A percentile compares a stretch with the other conserved stretches of the same genome.
Conservation (phyloP, 2,888 invertebrate species). For the Dasysyrphus albostriatus region DNA sequence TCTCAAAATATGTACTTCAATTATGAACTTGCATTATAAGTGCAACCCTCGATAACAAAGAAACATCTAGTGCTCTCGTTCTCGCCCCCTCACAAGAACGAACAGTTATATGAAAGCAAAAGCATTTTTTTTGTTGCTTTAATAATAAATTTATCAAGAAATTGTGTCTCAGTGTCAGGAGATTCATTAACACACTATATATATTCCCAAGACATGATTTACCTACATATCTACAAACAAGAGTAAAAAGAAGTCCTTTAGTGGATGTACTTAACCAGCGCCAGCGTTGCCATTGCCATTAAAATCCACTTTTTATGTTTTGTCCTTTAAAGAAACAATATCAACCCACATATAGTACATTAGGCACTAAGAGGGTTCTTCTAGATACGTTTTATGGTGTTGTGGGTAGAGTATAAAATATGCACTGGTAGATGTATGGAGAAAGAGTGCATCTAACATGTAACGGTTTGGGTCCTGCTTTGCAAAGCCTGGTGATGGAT, state of each 20-base stretch:
- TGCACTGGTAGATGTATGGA: background rate
- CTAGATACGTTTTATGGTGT: constrained; percentile 26
- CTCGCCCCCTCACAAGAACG: background rate
- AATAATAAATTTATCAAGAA: constrained; percentile 26
- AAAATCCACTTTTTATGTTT: constrained; percentile 48
- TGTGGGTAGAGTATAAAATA: background rate
- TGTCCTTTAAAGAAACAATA: constrained; percentile 70
- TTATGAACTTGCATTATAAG: constrained; percentile 17
- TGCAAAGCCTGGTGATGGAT: constrained; percentile 56
- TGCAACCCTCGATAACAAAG: constrained; percentile 12
- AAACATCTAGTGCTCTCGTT: background rate
- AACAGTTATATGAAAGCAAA: background rate
- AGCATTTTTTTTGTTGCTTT: constrained; percentile 20
- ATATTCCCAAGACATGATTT: constrained; percentile 13
- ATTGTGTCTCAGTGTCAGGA: constrained; percentile 45
- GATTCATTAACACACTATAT: constrained; percentile 51
- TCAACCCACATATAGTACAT: constrained; percentile 55
- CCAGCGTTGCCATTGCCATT: constrained; percentile 51
- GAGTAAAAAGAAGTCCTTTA: constrained; percentile 22
- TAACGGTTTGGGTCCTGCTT: constrained; percentile 1
- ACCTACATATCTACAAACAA: background rate
- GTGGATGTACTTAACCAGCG: constrained; percentile 51
- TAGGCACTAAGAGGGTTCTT: constrained; percentile 57
- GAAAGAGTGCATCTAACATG: background rate
- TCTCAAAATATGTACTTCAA: constrained; percentile 22